Base-by-base conservation (phyloP, 2,888 invertebrate species). In the Erebia palarica region DNA sequence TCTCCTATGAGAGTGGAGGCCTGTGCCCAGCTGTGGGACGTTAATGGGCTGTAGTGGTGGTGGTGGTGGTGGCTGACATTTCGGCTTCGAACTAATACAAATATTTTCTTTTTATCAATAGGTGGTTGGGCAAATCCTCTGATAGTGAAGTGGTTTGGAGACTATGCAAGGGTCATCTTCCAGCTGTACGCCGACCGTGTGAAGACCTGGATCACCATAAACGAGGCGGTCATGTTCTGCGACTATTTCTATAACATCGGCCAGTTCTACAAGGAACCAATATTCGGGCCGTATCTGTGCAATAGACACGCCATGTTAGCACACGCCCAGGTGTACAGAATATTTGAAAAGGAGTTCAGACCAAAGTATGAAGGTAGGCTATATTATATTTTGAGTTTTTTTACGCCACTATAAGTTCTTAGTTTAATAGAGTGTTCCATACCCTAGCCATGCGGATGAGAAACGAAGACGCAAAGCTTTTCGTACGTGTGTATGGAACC, bases 191-290 rank as follows among this genome's bases (percentile, higher is more conserved):
- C 94, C 0, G 94, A 94, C 76, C 90, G 95, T 58, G 94, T 96
- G 0, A 94, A 90, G 80, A 84, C 89, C 57, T 96, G 96, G 96
- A 91, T 96, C 0, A 96, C 96, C 0, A 90, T 96, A 65, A 96
- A 96, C 81, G 96, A 96, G 78, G 96, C 96, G 0, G 79, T 85
- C 44, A 75, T 86, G 1, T 78, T 88, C 53, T 92, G 93, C 73
- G 82, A 84, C 11, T 69, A 75, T 0, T 87, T 85, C 0, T 94
- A 94, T 76, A 88, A 87, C 9, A 81, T 85, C 2, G 87, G 87
- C 21, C 82, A 80, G 21, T 81, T 90, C 80, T 1, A 18, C n/a
- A 65, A 44, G 8, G 80, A 80, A 36, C 88, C 91, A 0, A 92
- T 93, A 0, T 82, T 93, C 14, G 94, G 91, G 0, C 83, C 89